Conservation (phyloP, 2,888 invertebrate species). For the Rhingia campestris region DNA sequence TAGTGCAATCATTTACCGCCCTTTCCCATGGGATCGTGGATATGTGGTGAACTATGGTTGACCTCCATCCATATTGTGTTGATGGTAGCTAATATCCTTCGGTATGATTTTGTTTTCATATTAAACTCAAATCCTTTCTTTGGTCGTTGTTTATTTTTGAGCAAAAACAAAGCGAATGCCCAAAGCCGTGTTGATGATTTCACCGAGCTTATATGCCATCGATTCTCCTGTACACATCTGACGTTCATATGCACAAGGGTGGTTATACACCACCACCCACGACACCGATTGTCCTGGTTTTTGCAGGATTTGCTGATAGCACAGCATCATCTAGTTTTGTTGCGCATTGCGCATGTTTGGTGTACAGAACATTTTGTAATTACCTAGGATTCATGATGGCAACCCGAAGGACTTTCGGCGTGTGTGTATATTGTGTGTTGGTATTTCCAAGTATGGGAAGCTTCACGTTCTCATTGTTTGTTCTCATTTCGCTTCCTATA, state of each 20-base stretch:
- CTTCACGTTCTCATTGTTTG: constrained; percentile 29
- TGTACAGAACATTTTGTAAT: constrained; percentile 53
- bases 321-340: constrained; percentile 47
- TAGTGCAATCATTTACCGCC: constrained; percentile 37
- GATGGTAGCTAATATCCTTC: no score
- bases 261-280: neutral
- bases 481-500: constrained; percentile 34
- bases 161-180: no score
- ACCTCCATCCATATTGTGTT: constrained; percentile 26
- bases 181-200: neutral
- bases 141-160: constrained; percentile 2
- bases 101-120: neutral
- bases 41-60: constrained; percentile 23
- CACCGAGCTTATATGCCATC: constrained; percentile 11
- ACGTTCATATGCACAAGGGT: neutral
- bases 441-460: neutral
- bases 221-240: constrained; percentile 4
- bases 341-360: constrained; percentile 56
- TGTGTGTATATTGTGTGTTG: neutral
- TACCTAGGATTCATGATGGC: constrained; percentile 45
- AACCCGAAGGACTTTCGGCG: constrained; percentile 44
- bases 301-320: constrained; percentile 28
- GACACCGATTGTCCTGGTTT: constrained; percentile 49
- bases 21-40: neutral
- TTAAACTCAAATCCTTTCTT: constrained; percentile 15